Base-by-base conservation (phyloP, 2,888 invertebrate species). In the Aspidapion aeneum region DNA sequence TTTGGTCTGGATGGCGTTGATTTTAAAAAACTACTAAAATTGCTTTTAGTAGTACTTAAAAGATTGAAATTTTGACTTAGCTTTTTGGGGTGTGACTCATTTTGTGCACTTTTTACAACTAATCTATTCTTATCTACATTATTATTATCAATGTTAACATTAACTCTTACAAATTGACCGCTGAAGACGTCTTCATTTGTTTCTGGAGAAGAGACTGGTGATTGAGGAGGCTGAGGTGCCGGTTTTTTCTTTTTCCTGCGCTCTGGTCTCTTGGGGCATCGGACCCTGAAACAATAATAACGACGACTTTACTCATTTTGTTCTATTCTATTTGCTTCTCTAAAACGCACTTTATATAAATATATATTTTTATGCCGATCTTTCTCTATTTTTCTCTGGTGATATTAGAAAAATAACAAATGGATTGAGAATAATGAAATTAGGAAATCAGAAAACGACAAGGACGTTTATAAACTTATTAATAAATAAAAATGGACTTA, bases 121-220 rank as follows among this genome's bases (percentile, higher is more conserved):
- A 74, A 62, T 7, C 72, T 66, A 35, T 65, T 71, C 54, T 70
- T 69, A 52, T 74, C 71, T 35, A 70, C 65, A 58, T 70, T 69
- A 3, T 69, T 64, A 3, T 68, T 66, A 22, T 73, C 72, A 18
- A 73, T 73, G 54, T 71, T 74, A 7, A 80, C 80, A 63, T 75
- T 77, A 1, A 81, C 79, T 22, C 81, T 71, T 0, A 82, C 79
- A 63, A 77, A 81, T 70, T 81, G 80, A 1, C 81, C 81, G 61
- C 78, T 75, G 21, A 79, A 71, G 3, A 81, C 72, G 67, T 80
- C 78, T 20, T 71, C 67, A 9, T 60, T 35, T 50, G 73, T 71
- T n/a, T 70, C 66, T 16, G 66, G 52, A 21, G 18, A 16, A 1
- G 56, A 57, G 18, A 59, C 5, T 18, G 61, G 57, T 35, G 54